Percentiles rank a stretch among this genome's conserved stretches.
Evolutionary conservation across 2,113 vertebrate genomes (phyloP).

Genomic region (Erinaceus europaeus): DNA sequence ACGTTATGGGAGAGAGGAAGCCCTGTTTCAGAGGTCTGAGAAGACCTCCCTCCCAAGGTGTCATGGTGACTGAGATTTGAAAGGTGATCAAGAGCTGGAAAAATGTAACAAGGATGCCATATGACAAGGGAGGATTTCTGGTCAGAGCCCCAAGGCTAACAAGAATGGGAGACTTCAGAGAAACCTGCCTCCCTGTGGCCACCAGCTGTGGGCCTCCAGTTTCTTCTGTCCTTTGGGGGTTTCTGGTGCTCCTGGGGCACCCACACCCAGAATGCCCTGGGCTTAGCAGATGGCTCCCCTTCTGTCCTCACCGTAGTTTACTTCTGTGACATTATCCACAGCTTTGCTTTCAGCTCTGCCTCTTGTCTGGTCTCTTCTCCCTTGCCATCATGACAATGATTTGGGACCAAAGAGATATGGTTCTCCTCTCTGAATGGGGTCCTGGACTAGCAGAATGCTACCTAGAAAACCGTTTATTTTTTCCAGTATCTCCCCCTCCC

Average conservation of each 20-base stretch:
- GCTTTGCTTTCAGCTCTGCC: conserved; percentile 46
- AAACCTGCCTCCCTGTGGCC: not conserved
- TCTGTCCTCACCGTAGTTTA: not conserved
- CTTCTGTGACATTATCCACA: not conserved
- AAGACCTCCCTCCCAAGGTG: not conserved
- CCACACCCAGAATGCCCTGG: not conserved
- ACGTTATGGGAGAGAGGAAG: not conserved
- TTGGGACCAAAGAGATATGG: not conserved
- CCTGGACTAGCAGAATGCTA: conserved; percentile 22
- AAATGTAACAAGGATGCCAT: not conserved
- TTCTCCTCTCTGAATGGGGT: conserved; percentile 50
- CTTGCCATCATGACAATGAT: not conserved
- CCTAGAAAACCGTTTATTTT: conserved; percentile 52
- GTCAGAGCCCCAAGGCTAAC: not conserved
- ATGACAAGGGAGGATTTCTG: not conserved
- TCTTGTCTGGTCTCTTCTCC: not conserved
- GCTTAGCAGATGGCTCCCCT: conserved; percentile 37
- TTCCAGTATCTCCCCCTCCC: conserved; percentile 29
- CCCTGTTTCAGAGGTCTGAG: not conserved
- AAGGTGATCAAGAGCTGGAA: not conserved
- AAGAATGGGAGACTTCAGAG: not conserved
- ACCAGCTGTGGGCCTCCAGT: not conserved
- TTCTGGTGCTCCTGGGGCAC: not conserved
- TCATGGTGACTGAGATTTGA: conserved; percentile 8
- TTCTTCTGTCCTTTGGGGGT: not conserved